Conservation (phyloP, 2,113 vertebrate genomes). For the Aldabrachelys gigantea region DNA sequence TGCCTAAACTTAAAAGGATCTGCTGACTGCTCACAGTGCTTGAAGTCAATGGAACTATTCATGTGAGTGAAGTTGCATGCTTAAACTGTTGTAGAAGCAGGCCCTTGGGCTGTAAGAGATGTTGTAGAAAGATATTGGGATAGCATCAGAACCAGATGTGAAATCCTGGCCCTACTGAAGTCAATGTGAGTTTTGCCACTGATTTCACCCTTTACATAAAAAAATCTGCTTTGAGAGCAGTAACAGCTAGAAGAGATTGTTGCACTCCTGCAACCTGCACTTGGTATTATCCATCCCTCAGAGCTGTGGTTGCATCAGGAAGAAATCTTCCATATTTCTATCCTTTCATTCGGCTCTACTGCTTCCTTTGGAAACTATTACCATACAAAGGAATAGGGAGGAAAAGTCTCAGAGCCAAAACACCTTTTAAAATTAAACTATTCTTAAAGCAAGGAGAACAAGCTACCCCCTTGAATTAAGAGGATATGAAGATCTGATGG, state of each 20-base stretch:
- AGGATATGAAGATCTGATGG: neutral
- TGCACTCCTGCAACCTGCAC: neutral
- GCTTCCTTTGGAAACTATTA: neutral
- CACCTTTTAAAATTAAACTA: neutral
- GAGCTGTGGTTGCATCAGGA: rapidly evolving
- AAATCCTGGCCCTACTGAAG: neutral
- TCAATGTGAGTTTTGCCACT: neutral
- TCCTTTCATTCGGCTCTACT: neutral
- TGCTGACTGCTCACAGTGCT: neutral
- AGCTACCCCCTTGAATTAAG: neutral
- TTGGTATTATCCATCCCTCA: neutral
- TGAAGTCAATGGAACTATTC: neutral
- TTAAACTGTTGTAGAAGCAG: neutral
- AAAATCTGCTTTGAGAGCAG: neutral
- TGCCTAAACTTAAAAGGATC: neutral
- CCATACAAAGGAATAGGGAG: neutral
- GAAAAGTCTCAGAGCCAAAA: neutral
- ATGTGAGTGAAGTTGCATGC: neutral
- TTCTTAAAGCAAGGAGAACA: neutral
- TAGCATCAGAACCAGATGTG: neutral
- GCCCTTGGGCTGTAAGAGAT: neutral
- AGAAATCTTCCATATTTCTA: neutral
- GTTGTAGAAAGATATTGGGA: neutral
- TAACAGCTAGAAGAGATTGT: neutral
- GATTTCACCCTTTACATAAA: neutral